These are phyloP conservation scores for Geodia barretti DNA, from an alignment of 37 sponge, comb jelly and placozoan genomes.

Conservation along the genomic window DNA sequence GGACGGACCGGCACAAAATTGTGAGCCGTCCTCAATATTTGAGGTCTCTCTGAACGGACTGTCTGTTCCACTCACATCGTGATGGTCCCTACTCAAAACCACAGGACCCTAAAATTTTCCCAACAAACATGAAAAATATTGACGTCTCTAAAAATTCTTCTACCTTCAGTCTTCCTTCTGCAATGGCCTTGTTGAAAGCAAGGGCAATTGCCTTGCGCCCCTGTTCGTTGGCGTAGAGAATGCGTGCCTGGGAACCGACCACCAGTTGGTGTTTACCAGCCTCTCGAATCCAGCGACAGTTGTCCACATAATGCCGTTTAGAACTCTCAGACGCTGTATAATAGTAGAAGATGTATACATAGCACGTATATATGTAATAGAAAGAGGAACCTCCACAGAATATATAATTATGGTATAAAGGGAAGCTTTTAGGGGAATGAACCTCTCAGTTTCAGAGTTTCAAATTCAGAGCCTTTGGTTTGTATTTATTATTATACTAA, in stretches of 20 bases:
- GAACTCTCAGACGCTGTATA: constrained; percentile 59
- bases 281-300: constrained; percentile 88
- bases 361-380: not conserved
- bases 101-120: constrained; percentile 73
- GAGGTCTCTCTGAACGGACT: constrained; percentile 97
- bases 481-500: no score
- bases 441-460: no score
- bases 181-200: constrained; percentile 93
- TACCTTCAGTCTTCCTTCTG: constrained; percentile 81
- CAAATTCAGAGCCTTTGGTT: no score
- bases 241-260: constrained; percentile 97
- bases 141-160: not conserved
- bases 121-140: not conserved
- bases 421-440: no score
- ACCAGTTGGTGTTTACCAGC: constrained; percentile 92
- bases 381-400: not conserved
- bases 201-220: constrained; percentile 84
- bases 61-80: constrained; percentile 99
- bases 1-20: constrained; percentile 91
- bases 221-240: constrained; percentile 89
- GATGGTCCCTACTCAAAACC: constrained; percentile 95
- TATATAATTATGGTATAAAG: not conserved
- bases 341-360: not conserved
- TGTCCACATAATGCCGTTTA: constrained; percentile 85
- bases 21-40: constrained; percentile 94